Percentiles rank a stretch among this genome's conserved stretches.
Evolutionary conservation across 2,113 vertebrate genomes (phyloP).

Genomic region (Aspiorhynchus laticeps): DNA sequence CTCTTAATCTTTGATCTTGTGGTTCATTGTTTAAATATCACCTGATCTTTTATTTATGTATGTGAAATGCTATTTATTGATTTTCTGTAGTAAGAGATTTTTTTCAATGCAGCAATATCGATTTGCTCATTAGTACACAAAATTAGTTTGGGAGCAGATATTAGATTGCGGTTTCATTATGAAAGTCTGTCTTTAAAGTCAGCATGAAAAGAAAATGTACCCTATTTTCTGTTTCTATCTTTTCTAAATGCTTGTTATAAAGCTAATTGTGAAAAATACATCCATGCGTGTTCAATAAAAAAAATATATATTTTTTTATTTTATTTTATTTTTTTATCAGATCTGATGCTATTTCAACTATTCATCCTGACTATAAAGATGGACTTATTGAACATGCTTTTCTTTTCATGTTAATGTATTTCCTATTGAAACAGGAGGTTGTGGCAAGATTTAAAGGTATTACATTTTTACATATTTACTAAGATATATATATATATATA

Average conservation of each 20-base stretch:
- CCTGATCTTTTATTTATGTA: neutral
- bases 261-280: neutral
- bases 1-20: neutral
- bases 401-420: neutral
- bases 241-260: neutral
- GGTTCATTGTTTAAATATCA: neutral
- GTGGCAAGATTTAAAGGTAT: neutral
- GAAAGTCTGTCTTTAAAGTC: neutral
- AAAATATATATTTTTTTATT: neutral
- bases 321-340: neutral
- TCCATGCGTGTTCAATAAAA: neutral
- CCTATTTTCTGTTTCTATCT: neutral
- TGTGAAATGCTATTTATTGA: neutral
- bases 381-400: neutral
- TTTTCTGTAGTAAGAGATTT: neutral
- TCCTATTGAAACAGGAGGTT: neutral
- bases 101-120: neutral
- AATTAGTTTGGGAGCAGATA: neutral
- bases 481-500: neutral
- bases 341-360: neutral
- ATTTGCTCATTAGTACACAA: neutral
- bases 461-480: neutral
- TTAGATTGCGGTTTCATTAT: neutral
- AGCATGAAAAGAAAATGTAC: neutral
- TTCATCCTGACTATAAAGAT: neutral